A percentile compares a stretch with the other conserved stretches of the same genome.
Evolutionary conservation across 2,797 vertebrate species (phyloP).

Genomic region (Enteromius paludinosus): DNA sequence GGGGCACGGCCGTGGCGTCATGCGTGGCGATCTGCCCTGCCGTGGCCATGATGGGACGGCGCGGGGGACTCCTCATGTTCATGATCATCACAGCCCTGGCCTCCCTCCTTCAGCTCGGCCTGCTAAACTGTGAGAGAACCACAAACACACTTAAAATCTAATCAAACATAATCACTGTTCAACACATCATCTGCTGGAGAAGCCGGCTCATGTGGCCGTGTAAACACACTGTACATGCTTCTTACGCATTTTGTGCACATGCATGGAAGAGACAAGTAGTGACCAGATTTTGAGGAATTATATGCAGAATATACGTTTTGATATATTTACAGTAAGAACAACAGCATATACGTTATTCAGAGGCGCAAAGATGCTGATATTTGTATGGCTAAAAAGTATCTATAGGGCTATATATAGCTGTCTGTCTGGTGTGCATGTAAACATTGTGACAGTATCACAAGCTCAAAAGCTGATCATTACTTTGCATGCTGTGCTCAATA

Average conservation of each 20-base stretch:
- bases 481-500: background rate
- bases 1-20: slow-evolving; percentile 89
- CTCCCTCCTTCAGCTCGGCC: slow-evolving; percentile 92
- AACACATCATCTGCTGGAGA: background rate
- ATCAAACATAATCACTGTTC: background rate
- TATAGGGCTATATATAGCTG: background rate
- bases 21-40: slow-evolving; percentile 92
- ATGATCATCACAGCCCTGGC: slow-evolving; percentile 97
- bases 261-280: background rate
- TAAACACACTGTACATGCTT: background rate
- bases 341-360: no score
- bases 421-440: slow-evolving; percentile 6
- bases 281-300: background rate
- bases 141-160: no score
- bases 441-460: background rate
- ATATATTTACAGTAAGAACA: no score
- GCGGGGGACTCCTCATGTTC: slow-evolving; percentile 95
- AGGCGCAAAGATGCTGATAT: background rate
- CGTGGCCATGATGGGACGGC: slow-evolving; percentile 89
- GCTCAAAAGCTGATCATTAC: slow-evolving; percentile 1
- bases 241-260: background rate
- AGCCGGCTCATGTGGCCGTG: no score
- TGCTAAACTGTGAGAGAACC: slow-evolving; percentile 90
- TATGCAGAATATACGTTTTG: background rate
- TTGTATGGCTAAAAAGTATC: no score